Percentiles rank a stretch among this genome's conserved stretches.
phyloP scores from a whole-genome alignment of 2,888 invertebrate genomes.

The Cyclophora albipunctata region DNA sequence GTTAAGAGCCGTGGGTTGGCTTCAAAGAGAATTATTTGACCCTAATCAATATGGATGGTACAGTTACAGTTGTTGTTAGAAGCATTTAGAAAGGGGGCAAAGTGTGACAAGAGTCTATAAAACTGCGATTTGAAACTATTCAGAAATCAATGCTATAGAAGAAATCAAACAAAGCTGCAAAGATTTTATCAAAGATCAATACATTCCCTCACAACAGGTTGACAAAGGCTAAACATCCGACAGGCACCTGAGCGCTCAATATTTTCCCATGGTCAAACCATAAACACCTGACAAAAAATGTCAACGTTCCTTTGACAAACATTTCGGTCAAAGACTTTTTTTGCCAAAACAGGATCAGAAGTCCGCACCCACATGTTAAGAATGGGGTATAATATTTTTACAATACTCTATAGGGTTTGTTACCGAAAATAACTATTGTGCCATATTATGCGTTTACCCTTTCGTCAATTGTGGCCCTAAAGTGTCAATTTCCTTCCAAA shows the following conservation, averaged over 20 bases:
- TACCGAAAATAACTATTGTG: conserved; percentile 66
- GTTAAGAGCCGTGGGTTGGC: too few species aligned
- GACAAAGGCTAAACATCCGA: conserved; percentile 53
- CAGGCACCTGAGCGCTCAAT: conserved; percentile 67
- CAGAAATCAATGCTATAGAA: conserved; percentile 15
- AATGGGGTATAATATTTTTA: conserved; percentile 60
- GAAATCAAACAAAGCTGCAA: conserved; percentile 37
- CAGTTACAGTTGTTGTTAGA: too few species aligned
- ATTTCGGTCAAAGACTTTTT: conserved; percentile 71
- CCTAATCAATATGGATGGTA: too few species aligned
- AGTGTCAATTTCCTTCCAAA: conserved; percentile 58
- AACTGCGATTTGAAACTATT: conserved; percentile 8
- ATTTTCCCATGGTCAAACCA: conserved; percentile 75
- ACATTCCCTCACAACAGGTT: conserved; percentile 48
- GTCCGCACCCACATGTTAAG: conserved; percentile 58
- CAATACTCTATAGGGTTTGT: conserved; percentile 58
- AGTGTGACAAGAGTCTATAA: too few species aligned
- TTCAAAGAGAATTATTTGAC: conserved; percentile 16
- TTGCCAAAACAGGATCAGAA: conserved; percentile 55
- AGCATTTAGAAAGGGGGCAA: too few species aligned
- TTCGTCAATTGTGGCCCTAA: conserved; percentile 69
- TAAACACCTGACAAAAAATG: conserved; percentile 70
- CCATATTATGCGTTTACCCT: conserved; percentile 59
- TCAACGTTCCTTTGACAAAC: conserved; percentile 64
- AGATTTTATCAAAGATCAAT: conserved; percentile 51